phyloP scores from a whole-genome alignment of 2,888 invertebrate species.

The Margaritifera margaritifera region DNA sequence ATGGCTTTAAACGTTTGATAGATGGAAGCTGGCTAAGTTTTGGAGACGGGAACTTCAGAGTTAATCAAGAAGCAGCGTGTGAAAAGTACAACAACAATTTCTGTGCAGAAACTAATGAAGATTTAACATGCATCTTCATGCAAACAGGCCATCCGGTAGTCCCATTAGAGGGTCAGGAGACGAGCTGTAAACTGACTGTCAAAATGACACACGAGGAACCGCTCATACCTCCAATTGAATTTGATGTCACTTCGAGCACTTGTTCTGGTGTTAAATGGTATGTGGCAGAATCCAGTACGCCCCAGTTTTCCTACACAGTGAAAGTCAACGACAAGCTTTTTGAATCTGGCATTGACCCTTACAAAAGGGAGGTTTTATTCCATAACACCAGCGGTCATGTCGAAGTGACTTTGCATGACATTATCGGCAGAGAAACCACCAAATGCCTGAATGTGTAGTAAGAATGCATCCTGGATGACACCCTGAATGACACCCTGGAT shows the following conservation, averaged over 20 bases:
- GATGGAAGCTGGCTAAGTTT: conserved; percentile 43
- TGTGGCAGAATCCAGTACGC: conserved; percentile 34
- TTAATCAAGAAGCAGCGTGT: conserved; percentile 33
- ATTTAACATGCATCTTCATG: conserved; percentile 24
- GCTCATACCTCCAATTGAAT: conserved; percentile 26
- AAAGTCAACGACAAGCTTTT: conserved; percentile 19
- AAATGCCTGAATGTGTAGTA: no score
- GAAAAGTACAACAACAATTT: conserved; percentile 34
- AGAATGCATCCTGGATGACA: no score
- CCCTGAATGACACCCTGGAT: no score
- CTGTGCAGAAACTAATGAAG: conserved; percentile 27
- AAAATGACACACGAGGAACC: conserved; percentile 23
- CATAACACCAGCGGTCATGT: neutral
- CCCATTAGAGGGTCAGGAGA: conserved; percentile 23
- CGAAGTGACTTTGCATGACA: no score
- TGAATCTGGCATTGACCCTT: conserved; percentile 4
- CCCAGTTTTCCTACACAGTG: conserved; percentile 43
- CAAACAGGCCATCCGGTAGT: conserved; percentile 50
- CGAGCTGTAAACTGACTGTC: conserved; percentile 11
- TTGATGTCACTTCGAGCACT: conserved; percentile 30
- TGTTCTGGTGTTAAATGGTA: conserved; percentile 31
- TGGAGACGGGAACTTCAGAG: conserved; percentile 35
- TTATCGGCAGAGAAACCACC: no score
- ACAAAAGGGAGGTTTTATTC: conserved; percentile 1
- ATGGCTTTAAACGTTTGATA: conserved; percentile 38